phyloP scores from a whole-genome alignment of 1,140 invertebrate genomes.

The Calliphora vicina region DNA sequence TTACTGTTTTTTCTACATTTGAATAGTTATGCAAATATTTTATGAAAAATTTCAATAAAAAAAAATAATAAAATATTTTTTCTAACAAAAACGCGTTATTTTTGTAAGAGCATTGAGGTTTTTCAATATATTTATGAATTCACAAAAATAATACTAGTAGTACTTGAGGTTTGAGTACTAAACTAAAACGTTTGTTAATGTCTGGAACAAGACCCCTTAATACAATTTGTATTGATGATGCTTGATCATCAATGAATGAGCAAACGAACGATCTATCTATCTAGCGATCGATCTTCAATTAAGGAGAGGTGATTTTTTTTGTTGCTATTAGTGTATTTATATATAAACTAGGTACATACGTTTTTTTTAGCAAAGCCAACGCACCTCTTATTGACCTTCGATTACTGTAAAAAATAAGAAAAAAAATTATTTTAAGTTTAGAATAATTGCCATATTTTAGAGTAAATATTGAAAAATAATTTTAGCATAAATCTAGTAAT shows the following conservation, averaged over 20 bases:
- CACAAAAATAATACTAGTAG: background rate
- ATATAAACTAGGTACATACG: background rate
- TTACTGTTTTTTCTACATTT: background rate
- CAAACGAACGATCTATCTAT: no score
- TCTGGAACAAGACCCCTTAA: background rate
- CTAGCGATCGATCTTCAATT: background rate
- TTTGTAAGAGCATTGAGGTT: no score
- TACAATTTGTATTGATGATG: background rate
- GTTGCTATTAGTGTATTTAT: background rate
- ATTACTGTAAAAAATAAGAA: background rate
- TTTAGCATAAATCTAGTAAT: background rate
- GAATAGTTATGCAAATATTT: constrained; percentile 28
- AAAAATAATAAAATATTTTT: background rate
- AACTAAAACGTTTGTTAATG: background rate
- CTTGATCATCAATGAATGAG: background rate
- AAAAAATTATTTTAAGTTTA: background rate
- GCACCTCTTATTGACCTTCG: background rate
- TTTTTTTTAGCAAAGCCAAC: background rate
- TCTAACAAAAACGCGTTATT: background rate
- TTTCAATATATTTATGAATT: background rate
- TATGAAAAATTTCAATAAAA: background rate
- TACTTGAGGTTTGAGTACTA: constrained; percentile 12
- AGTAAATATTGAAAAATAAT: background rate
- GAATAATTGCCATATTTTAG: background rate
- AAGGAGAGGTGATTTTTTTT: background rate